A percentile compares a stretch with the other conserved stretches of the same genome.
phyloP scores from a whole-genome alignment of 2,797 vertebrate genomes.

The Pterois miles region DNA sequence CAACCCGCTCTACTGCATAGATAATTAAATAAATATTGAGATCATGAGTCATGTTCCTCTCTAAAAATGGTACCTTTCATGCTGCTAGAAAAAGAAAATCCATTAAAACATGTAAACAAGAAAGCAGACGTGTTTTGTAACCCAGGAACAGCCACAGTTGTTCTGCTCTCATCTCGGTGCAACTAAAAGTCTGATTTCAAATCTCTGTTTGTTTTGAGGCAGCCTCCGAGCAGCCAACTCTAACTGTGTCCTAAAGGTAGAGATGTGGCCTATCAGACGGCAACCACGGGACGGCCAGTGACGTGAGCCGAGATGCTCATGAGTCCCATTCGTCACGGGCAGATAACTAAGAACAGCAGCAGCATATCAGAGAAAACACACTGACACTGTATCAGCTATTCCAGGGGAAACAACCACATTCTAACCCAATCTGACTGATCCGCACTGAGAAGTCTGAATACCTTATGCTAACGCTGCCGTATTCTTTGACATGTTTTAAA shows the following conservation, averaged over 20 bases:
- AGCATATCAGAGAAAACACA: neutral
- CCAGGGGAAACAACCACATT: neutral
- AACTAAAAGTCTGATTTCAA: neutral
- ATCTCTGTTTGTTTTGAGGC: neutral
- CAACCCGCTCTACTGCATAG: too few species aligned
- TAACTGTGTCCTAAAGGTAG: constrained; percentile 52
- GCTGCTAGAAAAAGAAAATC: neutral
- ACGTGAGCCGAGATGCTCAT: constrained; percentile 37
- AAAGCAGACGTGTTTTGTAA: neutral
- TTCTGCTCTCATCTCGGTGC: neutral
- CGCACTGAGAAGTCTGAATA: neutral
- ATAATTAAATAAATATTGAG: neutral
- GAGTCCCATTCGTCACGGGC: constrained; percentile 25
- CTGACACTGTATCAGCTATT: neutral
- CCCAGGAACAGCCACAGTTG: too few species aligned
- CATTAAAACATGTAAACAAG: neutral
- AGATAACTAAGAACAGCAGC: constrained; percentile 43
- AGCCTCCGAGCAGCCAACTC: neutral
- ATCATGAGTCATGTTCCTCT: neutral
- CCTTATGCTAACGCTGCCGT: neutral
- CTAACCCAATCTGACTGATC: neutral
- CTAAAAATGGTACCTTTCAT: neutral
- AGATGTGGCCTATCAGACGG: constrained; percentile 41
- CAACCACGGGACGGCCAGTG: constrained; percentile 59
- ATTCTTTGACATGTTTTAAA: neutral